Percentiles rank a stretch among this genome's conserved stretches.
phyloP scores from a whole-genome alignment of 2,888 invertebrate species.

The Shargacucullia verbasci region DNA sequence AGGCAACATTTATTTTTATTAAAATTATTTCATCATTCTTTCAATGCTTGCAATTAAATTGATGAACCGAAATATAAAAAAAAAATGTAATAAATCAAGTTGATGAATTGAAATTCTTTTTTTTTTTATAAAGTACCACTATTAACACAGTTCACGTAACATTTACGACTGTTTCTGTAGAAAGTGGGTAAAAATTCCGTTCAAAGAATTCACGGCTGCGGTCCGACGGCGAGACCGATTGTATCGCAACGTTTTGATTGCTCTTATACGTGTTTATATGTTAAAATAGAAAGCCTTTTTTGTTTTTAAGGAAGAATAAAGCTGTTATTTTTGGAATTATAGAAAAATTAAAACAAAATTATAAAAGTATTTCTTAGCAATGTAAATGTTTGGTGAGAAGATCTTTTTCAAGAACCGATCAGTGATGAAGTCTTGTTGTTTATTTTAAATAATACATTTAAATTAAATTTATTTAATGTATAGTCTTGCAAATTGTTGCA shows the following conservation, averaged over 20 bases:
- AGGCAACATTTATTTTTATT: slow-evolving; percentile 27
- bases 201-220: slow-evolving; percentile 55
- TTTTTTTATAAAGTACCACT: slow-evolving; percentile 32
- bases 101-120: slow-evolving; percentile 37
- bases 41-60: slow-evolving; percentile 16
- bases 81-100: slow-evolving; percentile 31
- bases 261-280: slow-evolving; percentile 49
- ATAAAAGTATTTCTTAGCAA: too few species aligned
- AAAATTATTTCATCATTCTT: slow-evolving; percentile 15
- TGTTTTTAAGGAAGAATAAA: neutral
- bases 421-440: too few species aligned
- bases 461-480: too few species aligned
- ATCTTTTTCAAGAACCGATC: too few species aligned
- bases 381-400: too few species aligned
- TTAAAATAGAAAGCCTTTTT: slow-evolving; percentile 51
- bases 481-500: too few species aligned
- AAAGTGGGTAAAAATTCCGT: slow-evolving; percentile 57
- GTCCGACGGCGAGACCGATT: slow-evolving; percentile 46
- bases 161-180: slow-evolving; percentile 54
- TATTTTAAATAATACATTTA: too few species aligned
- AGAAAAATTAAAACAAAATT: neutral
- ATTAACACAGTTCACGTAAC: slow-evolving; percentile 53
- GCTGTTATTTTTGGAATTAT: slow-evolving; percentile 1
- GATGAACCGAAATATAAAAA: neutral
- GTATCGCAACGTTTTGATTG: slow-evolving; percentile 52